Percentiles rank a stretch among this genome's conserved stretches.
Conservation (phyloP, 2,888 invertebrate genomes). For the Argyresthia goedartella region DNA sequence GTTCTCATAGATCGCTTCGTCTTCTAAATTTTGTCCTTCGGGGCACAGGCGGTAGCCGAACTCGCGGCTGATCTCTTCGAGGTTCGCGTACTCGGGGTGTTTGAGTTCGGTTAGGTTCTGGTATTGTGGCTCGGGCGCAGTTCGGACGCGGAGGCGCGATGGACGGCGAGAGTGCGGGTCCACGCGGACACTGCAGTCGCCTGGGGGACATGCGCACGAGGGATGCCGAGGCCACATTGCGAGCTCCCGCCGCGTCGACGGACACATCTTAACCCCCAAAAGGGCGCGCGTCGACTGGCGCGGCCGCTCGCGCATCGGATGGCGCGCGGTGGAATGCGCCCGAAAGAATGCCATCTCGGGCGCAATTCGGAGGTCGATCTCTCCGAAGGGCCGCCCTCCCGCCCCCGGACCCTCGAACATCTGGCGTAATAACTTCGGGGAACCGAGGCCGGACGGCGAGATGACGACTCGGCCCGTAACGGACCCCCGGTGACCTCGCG, state of each 20-base stretch:
- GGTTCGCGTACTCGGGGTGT: constrained; percentile 61
- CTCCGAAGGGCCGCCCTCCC: constrained; percentile 60
- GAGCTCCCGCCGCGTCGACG: constrained; percentile 57
- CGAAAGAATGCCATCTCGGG: constrained; percentile 73
- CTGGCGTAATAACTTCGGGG: constrained; percentile 71
- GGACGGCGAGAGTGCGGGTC: constrained; percentile 44
- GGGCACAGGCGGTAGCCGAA: constrained; percentile 64
- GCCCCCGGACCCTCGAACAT: constrained; percentile 57
- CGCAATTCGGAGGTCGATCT: constrained; percentile 72
- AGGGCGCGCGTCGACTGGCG: constrained; percentile 69
- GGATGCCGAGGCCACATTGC: constrained; percentile 68
- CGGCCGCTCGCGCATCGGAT: constrained; percentile 38
- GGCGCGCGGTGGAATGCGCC: constrained; percentile 69
- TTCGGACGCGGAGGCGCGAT: constrained; percentile 44
- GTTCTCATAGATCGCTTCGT: constrained; percentile 66
- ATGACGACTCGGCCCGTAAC: constrained; percentile 44
- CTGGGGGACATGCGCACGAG: constrained; percentile 45
- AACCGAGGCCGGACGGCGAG: constrained; percentile 60
- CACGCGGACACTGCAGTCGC: constrained; percentile 58
- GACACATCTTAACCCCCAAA: constrained; percentile 71
- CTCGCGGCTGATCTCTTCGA: constrained; percentile 65
- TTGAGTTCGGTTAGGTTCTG: constrained; percentile 61
- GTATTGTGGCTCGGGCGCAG: constrained; percentile 51
- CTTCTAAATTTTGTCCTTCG: constrained; percentile 65
- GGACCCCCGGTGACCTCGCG: constrained; percentile 42